Conservation (phyloP, 35 echinoderm and acorn worm species). For the Diadema setosum region DNA sequence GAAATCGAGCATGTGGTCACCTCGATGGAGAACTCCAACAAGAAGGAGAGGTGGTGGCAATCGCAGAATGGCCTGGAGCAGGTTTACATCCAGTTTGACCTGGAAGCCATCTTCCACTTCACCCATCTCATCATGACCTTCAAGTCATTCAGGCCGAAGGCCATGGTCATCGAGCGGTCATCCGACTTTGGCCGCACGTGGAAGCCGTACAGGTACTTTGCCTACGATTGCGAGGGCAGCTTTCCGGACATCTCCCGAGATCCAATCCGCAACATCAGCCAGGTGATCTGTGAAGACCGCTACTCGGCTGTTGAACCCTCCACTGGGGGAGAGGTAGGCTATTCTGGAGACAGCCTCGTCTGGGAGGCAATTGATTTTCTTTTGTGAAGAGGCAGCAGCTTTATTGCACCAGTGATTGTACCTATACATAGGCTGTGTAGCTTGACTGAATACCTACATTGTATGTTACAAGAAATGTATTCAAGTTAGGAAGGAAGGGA, state of each 20-base stretch:
- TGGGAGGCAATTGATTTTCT: too few relatives aligned
- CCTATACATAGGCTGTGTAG: too few relatives aligned
- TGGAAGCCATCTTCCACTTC: conserved; percentile 98
- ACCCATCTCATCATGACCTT: conserved; percentile 99
- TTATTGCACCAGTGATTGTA: too few relatives aligned
- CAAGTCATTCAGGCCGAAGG: conserved; percentile 94
- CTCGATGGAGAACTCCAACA: conserved; percentile 62
- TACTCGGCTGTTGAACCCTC: conserved; percentile 97
- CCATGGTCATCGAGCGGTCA: conserved; percentile 85
- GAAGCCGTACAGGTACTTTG: conserved; percentile 93
- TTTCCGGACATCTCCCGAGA: conserved; percentile 77
- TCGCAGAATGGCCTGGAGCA: conserved; percentile 81
- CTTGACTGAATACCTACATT: too few relatives aligned
- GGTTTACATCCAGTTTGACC: conserved; percentile 86
- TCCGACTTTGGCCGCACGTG: conserved; percentile 88
- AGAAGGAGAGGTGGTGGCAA: conserved; percentile 92
- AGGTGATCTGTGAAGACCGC: conserved; percentile 87
- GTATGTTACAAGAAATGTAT: too few relatives aligned
- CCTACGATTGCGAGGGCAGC: conserved; percentile 82
- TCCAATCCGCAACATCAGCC: conserved; percentile 68
- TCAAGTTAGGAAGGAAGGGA: too few relatives aligned
- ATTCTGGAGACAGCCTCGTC: too few relatives aligned
- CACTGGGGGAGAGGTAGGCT: conserved; percentile 95
- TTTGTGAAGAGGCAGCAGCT: too few relatives aligned
- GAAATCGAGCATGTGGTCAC: conserved; percentile 89